Base-by-base conservation (phyloP, 92 coral and sea anemone species). In the Parazoanthus darwini region DNA sequence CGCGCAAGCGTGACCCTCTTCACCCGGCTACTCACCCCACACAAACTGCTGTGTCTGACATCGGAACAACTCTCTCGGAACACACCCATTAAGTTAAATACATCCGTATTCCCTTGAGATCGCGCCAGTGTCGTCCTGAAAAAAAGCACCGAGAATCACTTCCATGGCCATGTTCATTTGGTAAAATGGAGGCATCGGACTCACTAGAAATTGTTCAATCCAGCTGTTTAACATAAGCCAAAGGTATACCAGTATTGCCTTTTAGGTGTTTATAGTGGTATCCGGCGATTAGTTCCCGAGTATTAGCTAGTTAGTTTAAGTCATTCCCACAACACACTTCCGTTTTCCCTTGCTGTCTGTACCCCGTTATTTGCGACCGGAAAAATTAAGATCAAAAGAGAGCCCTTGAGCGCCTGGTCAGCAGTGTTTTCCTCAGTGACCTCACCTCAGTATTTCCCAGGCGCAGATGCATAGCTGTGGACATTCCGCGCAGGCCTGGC, bases 381-480 rank as follows among this genome's bases (percentile, higher is more conserved):
- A 48, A 48, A 48, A 48, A 7, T 48, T 48, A 7, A 7, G 51
- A 0, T 58, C 5, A 15, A 58, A 15, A 14, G 66, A 14, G 20
- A 58, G 22, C 5, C 20, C 66, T 3, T 0, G 66, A 58, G 4
- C 66, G 66, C 3, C 22, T 58, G 66, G 20, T 14, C 3, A 3
- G 23, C 66, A 58, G 11, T 48, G 51, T 48, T 48, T 48, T 33
- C 22, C n/a, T 74, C 22, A 75, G 42, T 38, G 54, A 44, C 8
- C 82, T 78, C 65, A 78, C 82, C 82, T 78, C 23, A 78, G 37
- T 22, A 78, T n/a, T 33, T 78, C 59, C 82, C 82, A 78, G 38
- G 82, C 82, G 66, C 29, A n/a, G 82, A 78, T 48, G 50, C 82
- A 78, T 7, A 78, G 38, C 39, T 78, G 82, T n/a, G 82, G 82